Evolutionary conservation across 2,113 vertebrate species (phyloP).

Genomic region (Pogona vitticeps): DNA sequence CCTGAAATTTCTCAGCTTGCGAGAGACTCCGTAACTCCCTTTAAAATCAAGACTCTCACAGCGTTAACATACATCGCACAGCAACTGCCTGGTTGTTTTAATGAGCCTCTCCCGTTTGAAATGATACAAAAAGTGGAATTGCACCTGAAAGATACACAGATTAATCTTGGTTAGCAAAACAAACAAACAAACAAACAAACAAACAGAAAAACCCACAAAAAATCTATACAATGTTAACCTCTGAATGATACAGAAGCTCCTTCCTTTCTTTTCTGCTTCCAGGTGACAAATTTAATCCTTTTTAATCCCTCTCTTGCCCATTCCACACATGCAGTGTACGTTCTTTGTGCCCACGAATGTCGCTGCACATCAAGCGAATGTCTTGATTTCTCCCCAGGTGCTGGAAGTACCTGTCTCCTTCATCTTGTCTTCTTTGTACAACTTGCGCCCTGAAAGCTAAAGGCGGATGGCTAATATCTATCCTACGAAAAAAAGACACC

Average conservation of each 20-base stretch:
- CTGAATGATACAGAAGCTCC: not conserved
- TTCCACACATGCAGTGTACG: not conserved
- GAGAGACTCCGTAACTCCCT: not conserved
- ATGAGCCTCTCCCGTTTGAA: not conserved
- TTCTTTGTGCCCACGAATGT: conserved; percentile 30
- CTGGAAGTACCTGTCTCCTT: not conserved
- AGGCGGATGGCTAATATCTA: too few species aligned
- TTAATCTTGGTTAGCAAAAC: not conserved
- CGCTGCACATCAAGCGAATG: not conserved
- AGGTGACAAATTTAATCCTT: conserved; percentile 27
- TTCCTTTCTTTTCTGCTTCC: conserved; percentile 27
- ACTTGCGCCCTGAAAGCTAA: conserved; percentile 30
- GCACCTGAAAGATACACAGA: not conserved
- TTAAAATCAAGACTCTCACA: not conserved
- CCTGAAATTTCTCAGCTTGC: not conserved
- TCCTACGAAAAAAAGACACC: not conserved
- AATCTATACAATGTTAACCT: too few species aligned
- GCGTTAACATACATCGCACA: not conserved
- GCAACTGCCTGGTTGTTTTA: not conserved
- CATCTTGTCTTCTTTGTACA: not conserved
- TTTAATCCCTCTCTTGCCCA: conserved; percentile 3
- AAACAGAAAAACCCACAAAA: too few species aligned
- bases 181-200: too few species aligned
- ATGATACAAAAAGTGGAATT: not conserved
- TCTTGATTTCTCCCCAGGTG: conserved; percentile 22